Evolutionary conservation across 2,888 invertebrate genomes (phyloP), one percentile per base, ranked within the genome.

Genomic region (Melikaiella ostensackeni): DNA sequence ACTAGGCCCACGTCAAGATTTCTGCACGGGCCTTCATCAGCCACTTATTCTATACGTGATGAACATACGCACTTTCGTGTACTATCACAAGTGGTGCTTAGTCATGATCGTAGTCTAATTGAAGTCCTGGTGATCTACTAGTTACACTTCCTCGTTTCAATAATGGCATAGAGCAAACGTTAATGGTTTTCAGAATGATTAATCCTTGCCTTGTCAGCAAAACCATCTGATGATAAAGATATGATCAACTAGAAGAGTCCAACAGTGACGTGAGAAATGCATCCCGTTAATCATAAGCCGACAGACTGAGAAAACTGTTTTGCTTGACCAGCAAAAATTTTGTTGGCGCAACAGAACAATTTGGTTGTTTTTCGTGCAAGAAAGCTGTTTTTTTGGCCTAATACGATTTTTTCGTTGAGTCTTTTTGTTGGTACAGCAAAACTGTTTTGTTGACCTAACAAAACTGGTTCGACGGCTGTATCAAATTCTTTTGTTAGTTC

Each of bases 101-200:
- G 38, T 38, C 38, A 42, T 42, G 42, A 42, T 42, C 11, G 4
- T 30, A 4, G 30, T 30, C 30, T 50, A n/a, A n/a, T n/a, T 50
- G n/a, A 50, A 50, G 19, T 50, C 19, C n/a, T 1, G n/a, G n/a
- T 50, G 50, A 50, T 50, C n/a, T 50, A 21, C 30, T 30, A 30
- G 30, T 30, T 4, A 30, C 30, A 30, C n/a, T 50, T 50, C n/a
- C 19, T n/a, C 50, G 7, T n/a, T 50, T 50, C 50, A 2, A 50
- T 50, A 50, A 50, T 19, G 30, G 4, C 30, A 30, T 30, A 30
- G 30, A 30, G 50, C 50, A 50, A n/a, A n/a, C 50, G 50, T 50
- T 50, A 50, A 50, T 50, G 50, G n/a, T 50, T n/a, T 50, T 50
- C n/a, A 50, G 7, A 50, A n/a, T n/a, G 50, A 50, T 50, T 50